Conservation (phyloP, 2,797 vertebrate species). For the Anguilla obscura region DNA sequence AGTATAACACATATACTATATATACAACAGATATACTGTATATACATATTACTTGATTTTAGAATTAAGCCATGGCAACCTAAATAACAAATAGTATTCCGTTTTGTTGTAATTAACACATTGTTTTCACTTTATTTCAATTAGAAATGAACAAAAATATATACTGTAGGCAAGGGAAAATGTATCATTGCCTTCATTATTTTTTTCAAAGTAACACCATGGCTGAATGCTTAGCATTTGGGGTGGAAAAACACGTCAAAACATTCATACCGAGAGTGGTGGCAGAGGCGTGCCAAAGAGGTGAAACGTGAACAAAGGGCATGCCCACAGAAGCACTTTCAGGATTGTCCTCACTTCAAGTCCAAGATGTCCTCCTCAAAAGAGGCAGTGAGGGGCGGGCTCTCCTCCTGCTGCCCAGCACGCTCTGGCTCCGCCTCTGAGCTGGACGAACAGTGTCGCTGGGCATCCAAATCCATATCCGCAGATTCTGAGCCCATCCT, state of each 20-base stretch:
- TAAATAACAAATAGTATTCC: conserved; percentile 31
- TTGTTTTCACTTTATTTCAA: conserved; percentile 15
- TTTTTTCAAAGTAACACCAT: background rate
- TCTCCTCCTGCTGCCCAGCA: conserved; percentile 70
- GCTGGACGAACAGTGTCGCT: conserved; percentile 70
- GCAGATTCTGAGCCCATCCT: conserved; percentile 79
- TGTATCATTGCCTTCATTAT: background rate
- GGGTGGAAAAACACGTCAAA: conserved; percentile 32
- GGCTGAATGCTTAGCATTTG: conserved; percentile 10
- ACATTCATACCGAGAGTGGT: conserved; percentile 44
- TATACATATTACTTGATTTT: conserved; percentile 60
- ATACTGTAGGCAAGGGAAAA: background rate
- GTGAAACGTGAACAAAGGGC: conserved; percentile 40
- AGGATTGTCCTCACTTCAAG: conserved; percentile 87
- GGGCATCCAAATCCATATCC: conserved; percentile 76
- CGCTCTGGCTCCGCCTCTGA: conserved; percentile 78
- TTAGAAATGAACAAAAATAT: background rate
- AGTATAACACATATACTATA: conserved; percentile 33
- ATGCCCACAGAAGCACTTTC: conserved; percentile 58
- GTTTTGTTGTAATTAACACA: background rate
- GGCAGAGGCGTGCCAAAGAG: conserved; percentile 56
- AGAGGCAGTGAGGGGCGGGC: conserved; percentile 73
- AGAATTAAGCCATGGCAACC: conserved; percentile 55
- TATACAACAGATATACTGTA: conserved; percentile 34
- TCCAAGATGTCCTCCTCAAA: conserved; percentile 91